Conservation (phyloP, 2,888 invertebrate genomes). For the Petrophora chlorosata region DNA sequence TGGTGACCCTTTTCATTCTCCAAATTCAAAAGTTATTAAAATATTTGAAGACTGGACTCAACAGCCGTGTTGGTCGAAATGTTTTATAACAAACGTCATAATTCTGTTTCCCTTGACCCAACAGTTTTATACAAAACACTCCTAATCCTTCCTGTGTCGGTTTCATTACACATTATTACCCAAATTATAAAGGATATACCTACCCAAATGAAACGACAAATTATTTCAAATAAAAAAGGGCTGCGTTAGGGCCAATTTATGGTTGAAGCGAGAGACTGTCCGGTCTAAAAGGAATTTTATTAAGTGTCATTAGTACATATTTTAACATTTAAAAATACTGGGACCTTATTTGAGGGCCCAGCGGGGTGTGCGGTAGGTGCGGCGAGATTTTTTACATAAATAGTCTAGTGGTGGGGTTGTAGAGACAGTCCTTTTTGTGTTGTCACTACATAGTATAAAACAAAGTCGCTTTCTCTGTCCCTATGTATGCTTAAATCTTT, state of each 20-base stretch:
- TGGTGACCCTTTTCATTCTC: no score
- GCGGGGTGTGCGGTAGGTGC: constrained; percentile 52
- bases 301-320: constrained; percentile 74
- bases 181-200: constrained; percentile 35
- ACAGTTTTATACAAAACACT: constrained; percentile 18
- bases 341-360: constrained; percentile 56
- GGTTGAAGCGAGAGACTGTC: constrained; percentile 41
- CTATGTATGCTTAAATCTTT: no score
- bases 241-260: constrained; percentile 51
- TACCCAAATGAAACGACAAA: constrained; percentile 49
- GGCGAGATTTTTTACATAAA: constrained; percentile 25
- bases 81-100: constrained; percentile 5
- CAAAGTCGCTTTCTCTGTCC: no score
- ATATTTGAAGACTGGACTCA: no score
- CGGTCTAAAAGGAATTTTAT: constrained; percentile 67
- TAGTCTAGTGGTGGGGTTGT: constrained; percentile 18
- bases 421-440: constrained; percentile 2
- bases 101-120: constrained; percentile 7
- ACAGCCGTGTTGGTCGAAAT: no score
- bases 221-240: constrained; percentile 46
- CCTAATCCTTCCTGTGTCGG: constrained; percentile 26
- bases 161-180: constrained; percentile 36
- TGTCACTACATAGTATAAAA: background rate
- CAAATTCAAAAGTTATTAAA: no score
- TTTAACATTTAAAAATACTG: constrained; percentile 62